Base-by-base conservation (phyloP, 2,888 invertebrate species). In the Polydrusus tereticollis region DNA sequence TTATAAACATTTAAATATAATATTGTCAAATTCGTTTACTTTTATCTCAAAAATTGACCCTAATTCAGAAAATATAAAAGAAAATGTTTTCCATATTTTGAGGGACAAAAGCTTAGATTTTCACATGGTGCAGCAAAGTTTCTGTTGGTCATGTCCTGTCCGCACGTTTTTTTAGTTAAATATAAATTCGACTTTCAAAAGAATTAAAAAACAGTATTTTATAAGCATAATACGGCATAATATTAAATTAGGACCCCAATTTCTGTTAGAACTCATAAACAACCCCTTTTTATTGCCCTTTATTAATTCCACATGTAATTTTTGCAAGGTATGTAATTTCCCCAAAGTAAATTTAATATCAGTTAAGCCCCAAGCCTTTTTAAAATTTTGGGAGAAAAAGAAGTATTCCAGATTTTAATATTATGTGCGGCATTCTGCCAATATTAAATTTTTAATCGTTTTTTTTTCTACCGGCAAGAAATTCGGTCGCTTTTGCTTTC, bases 221-320 rank as follows among this genome's bases (percentile, higher is more conserved):
- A 41, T 41, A 12, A 14, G 3, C 14, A 12, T 14, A 14, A 3
- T 5, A 3, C 36, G 5, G 12, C 45, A 20, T 45, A 1, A 45
- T 14, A 14, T 41, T 41, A 45, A 20, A 45, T 45, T 45, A 47
- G 21, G 5, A 20, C 50, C 14, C 5, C 5, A 26, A 6, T 50
- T 50, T 47, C 2, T 16, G 21, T 47, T 16, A 21, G 12, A 21
- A 47, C 23, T 16, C 10, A 29, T 14, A 55, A 16, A 29, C 52
- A 29, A 29, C 12, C 29, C 6, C 26, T 10, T 55, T 55, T 55
- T 29, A 29, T 55, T 55, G 29, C 52, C 29, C 29, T 55, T 55
- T 55, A 55, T 55, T 55, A 55, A 52, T 55, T 55, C 29, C 18
- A 55, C 26, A 55, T 55, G 52, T 29, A 33, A 55, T 55, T 55